Evolutionary conservation across 1,140 invertebrate species (phyloP), one percentile per base, ranked within the genome.

Genomic region (Pogonus chalceus): DNA sequence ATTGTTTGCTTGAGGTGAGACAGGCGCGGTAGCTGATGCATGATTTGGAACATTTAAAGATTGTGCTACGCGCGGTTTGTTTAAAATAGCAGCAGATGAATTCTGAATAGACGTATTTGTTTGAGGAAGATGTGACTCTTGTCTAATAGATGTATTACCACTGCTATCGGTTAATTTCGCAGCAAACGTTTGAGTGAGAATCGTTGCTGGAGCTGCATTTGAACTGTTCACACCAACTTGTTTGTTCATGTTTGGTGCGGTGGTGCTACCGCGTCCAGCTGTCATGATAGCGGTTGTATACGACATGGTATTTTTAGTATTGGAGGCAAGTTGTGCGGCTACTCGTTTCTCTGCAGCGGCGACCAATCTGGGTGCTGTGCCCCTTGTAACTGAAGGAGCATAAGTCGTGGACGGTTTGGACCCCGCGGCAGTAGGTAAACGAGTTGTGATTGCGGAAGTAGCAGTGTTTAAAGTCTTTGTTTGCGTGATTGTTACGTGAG

Each of bases 211-310:
- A 51, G 51, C 53, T 35, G 48, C 16, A 18, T 39, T 16, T 20
- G 43, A 49, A 3, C 35, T 1, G 20, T 62, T 70, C 9, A 70
- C 73, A 14, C 74, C 70, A 7, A 73, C 68, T 21, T 74, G 65
- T 58, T 72, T 74, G n/a, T n/a, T n/a, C n/a, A n/a, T n/a, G n/a
- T n/a, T n/a, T 20, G 74, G 70, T 49, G 70, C 62, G 18, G 47
- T 52, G 2, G 21, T 43, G 18, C 54, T 48, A 22, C 58, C 55
- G 58, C 77, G 65, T 24, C 72, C 71, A 9, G 73, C 67, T 1
- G 76, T 76, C 75, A 78, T 80, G 47, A 81, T 79, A 47, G 78
- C 78, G 53, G 72, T 76, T 16, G 80, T 79, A 57, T 82, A 80
- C 1, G 79, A 79, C 74, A 78, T 79, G 12, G 63, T 58, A 16